Conservation (phyloP, 1,140 invertebrate species). For the Trinorchestia longiramus region DNA sequence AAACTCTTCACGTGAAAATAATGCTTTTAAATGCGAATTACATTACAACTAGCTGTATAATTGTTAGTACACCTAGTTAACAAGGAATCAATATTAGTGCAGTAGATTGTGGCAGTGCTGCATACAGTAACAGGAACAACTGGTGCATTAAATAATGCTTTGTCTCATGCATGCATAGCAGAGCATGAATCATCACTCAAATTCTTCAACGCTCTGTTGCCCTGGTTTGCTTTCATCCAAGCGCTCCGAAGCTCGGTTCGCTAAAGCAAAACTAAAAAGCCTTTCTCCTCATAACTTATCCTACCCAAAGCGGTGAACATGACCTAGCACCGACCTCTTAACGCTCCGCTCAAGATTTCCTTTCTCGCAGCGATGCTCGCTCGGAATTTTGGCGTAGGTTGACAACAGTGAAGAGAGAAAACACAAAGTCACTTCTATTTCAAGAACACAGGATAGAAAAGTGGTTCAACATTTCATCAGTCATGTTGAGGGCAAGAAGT, state of each 20-base stretch:
- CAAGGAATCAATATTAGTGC: neutral
- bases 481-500: neutral
- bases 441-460: neutral
- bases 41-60: neutral
- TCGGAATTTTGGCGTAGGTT: neutral
- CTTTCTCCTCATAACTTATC: conserved; percentile 53
- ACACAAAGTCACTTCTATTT: neutral
- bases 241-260: neutral
- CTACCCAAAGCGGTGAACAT: conserved; percentile 6
- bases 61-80: neutral
- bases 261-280: conserved; percentile 32
- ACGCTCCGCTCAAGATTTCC: neutral
- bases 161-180: neutral
- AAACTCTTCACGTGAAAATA: too few relatives aligned
- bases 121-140: neutral
- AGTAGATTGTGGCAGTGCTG: neutral
- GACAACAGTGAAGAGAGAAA: neutral
- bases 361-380: neutral
- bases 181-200: neutral
- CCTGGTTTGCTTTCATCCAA: neutral
- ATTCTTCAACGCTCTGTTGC: neutral
- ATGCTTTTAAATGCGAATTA: neutral
- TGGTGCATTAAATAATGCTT: neutral
- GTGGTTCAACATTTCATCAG: neutral
- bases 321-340: conserved; percentile 47